Evolutionary conservation across 2,113 vertebrate genomes (phyloP).

Genomic region (Lampris incognitus): DNA sequence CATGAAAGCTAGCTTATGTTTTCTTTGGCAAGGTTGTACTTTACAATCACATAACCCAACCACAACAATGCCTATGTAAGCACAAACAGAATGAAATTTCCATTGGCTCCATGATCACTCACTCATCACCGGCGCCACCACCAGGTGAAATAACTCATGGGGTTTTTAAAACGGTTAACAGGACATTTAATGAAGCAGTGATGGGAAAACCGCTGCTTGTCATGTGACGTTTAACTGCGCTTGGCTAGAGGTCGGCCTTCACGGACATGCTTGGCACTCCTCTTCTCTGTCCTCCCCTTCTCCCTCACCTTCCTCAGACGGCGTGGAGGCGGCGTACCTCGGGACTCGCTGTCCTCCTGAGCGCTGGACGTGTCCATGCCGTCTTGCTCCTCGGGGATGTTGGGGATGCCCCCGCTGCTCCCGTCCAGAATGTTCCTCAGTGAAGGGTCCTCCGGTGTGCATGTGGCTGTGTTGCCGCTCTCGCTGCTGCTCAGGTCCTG

Average conservation of each 20-base stretch:
- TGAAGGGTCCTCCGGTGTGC: constrained; percentile 90
- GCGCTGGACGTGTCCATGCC: constrained; percentile 80
- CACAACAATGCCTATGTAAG: constrained; percentile 67
- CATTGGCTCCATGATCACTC: background rate
- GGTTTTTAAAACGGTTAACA: background rate
- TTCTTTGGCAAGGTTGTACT: constrained; percentile 74
- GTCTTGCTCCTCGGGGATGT: constrained; percentile 82
- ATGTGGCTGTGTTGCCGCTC: constrained; percentile 89
- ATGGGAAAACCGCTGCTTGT: background rate
- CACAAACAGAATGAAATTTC: constrained; percentile 22
- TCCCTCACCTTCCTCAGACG: constrained; percentile 82
- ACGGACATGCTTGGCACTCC: constrained; percentile 74
- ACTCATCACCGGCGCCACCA: constrained; percentile 5
- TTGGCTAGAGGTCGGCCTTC: constrained; percentile 77
- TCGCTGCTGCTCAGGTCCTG: constrained; percentile 94
- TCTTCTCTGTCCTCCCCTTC: constrained; percentile 79
- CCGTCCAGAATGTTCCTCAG: constrained; percentile 87
- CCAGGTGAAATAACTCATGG: background rate
- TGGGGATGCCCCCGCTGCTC: constrained; percentile 79
- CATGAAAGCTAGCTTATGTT: constrained; percentile 37
- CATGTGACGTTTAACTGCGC: constrained; percentile 53
- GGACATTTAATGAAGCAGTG: constrained; percentile 9
- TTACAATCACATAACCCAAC: constrained; percentile 53
- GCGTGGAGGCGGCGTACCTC: constrained; percentile 80
- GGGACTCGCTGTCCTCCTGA: constrained; percentile 81